Conservation (phyloP, 2,113 vertebrate genomes). For the Sylvia atricapilla region DNA sequence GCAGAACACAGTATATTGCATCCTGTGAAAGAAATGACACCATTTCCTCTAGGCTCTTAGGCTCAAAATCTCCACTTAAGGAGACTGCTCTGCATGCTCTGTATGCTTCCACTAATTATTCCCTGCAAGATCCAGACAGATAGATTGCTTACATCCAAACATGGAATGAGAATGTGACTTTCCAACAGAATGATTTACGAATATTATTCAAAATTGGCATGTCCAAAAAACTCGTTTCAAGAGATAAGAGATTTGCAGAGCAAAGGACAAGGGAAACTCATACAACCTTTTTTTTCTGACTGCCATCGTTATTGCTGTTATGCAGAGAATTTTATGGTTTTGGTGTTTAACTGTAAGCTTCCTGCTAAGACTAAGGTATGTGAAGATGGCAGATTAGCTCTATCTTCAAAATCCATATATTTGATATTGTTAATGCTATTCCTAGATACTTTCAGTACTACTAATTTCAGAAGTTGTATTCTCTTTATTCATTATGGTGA, state of each 20-base stretch:
- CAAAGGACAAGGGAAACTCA: neutral
- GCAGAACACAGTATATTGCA: neutral
- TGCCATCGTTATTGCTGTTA: neutral
- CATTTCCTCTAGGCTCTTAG: neutral
- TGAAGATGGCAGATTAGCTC: neutral
- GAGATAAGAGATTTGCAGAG: neutral
- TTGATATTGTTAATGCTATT: neutral
- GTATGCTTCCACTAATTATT: neutral
- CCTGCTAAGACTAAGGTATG: neutral
- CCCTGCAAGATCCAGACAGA: constrained; percentile 9
- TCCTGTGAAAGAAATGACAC: neutral
- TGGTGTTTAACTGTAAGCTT: neutral
- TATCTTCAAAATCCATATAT: neutral
- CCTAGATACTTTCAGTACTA: neutral
- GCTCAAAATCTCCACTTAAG: neutral
- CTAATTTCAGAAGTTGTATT: neutral
- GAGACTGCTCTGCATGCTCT: neutral
- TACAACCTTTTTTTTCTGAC: neutral
- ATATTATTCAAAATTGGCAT: neutral
- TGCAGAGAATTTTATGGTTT: neutral
- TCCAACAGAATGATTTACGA: neutral
- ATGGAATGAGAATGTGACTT: neutral
- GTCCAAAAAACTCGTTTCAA: neutral
- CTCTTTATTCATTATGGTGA: neutral
- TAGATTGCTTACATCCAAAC: neutral